phyloP scores from a whole-genome alignment of 2,888 invertebrate species.

The Aphodius sticticus region DNA sequence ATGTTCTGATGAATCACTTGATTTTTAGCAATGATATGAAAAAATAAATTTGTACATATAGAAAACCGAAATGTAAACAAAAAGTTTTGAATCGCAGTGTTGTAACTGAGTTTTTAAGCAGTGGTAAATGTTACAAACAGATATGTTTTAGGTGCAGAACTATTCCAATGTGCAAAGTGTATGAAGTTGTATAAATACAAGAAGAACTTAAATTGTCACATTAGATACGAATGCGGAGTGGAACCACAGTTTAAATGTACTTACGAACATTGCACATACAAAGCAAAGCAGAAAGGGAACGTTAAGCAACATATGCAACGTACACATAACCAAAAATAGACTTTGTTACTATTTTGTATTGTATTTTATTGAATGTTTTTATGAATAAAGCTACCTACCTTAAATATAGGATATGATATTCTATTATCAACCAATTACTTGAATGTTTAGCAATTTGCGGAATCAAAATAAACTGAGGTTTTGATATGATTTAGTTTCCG shows the following conservation, averaged over 20 bases:
- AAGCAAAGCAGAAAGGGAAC: neutral
- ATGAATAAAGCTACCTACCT: too few relatives aligned
- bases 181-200: neutral
- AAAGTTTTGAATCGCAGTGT: neutral
- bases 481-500: too few relatives aligned
- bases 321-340: neutral
- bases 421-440: too few relatives aligned
- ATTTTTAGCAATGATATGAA: too few relatives aligned
- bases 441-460: too few relatives aligned
- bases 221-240: neutral
- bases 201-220: neutral
- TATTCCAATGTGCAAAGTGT: conserved; percentile 12
- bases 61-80: too few relatives aligned
- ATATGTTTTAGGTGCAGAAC: conserved; percentile 5
- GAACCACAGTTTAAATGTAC: conserved; percentile 4
- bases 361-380: too few relatives aligned
- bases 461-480: too few relatives aligned
- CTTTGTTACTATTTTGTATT: too few relatives aligned
- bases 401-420: too few relatives aligned
- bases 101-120: neutral
- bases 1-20: too few relatives aligned
- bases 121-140: neutral
- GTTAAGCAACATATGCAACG: neutral
- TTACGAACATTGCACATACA: neutral
- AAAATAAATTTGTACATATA: neutral